These are phyloP conservation scores for Stenolophus ochropezus DNA, from an alignment of 2,888 invertebrate species.

Conservation along the genomic window DNA sequence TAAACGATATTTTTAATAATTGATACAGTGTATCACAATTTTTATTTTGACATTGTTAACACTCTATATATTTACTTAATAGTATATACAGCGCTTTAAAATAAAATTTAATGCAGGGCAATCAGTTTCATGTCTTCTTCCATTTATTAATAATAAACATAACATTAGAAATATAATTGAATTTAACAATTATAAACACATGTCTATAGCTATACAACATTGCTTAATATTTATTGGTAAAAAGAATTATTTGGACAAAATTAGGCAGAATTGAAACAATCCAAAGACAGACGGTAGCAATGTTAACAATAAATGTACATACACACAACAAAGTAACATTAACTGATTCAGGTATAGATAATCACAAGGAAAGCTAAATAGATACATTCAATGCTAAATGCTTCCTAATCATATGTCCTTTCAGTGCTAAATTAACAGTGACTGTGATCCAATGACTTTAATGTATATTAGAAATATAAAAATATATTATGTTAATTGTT, in stretches of 20 bases:
- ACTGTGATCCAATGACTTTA: conserved; percentile 39
- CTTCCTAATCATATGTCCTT: conserved; percentile 16
- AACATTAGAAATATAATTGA: conserved; percentile 23
- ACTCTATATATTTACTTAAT: not conserved
- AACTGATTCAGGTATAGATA: conserved; percentile 31
- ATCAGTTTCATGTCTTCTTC: not conserved
- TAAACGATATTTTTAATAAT: conserved; percentile 26
- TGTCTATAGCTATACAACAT: conserved; percentile 24
- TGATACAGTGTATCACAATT: conserved; percentile 9
- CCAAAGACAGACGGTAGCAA: conserved; percentile 9
- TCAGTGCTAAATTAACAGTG: conserved; percentile 42
- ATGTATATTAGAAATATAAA: conserved; percentile 50
- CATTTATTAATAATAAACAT: conserved; percentile 28
- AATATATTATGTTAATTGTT: conserved; percentile 48
- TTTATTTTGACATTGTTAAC: conserved; percentile 11
- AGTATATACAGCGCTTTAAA: not conserved
- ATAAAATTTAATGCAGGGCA: not conserved
- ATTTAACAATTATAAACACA: conserved; percentile 31
- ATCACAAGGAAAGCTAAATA: conserved; percentile 47
- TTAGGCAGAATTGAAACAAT: not conserved
- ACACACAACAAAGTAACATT: conserved; percentile 35
- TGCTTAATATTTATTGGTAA: conserved; percentile 5
- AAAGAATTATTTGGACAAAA: conserved; percentile 5
- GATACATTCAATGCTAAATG: conserved; percentile 44
- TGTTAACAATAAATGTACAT: conserved; percentile 44